Evolutionary conservation across 2,888 invertebrate genomes (phyloP).

Genomic region (Campoplex capitator): DNA sequence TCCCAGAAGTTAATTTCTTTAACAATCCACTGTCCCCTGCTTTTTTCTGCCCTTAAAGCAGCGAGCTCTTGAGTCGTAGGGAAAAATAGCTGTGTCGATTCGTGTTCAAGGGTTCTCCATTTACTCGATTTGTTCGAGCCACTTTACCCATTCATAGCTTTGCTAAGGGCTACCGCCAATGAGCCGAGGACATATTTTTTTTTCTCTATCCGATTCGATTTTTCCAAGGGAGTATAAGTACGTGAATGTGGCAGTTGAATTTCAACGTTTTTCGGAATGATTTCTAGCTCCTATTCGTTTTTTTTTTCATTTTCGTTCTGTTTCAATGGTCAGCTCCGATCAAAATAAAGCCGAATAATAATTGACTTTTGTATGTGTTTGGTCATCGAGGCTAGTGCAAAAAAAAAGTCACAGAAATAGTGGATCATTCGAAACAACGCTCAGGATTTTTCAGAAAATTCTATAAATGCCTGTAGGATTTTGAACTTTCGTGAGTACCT

Average conservation of each 20-base stretch:
- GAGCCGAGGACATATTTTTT: neutral
- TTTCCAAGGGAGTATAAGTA: too few relatives aligned
- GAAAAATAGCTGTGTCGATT: slow-evolving; percentile 15
- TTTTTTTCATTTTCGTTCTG: neutral
- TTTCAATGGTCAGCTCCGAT: neutral
- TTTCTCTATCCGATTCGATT: too few relatives aligned
- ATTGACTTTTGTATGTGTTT: neutral
- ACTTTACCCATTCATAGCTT: neutral
- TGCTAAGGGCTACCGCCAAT: neutral
- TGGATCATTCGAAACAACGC: neutral
- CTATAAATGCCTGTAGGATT: neutral
- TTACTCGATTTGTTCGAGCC: neutral
- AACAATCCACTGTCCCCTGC: neutral
- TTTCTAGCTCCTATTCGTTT: neutral
- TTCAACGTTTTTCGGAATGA: neutral
- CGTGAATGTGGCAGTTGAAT: neutral
- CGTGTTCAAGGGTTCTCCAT: slow-evolving; percentile 2
- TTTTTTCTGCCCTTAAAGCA: neutral
- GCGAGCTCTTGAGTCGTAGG: slow-evolving; percentile 12
- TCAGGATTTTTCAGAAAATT: neutral
- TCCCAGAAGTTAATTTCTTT: slow-evolving; percentile 9
- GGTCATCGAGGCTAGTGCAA: neutral
- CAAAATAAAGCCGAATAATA: neutral
- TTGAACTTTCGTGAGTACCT: neutral
- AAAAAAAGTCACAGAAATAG: neutral